These are phyloP conservation scores for Nebria brevicollis DNA, from an alignment of 2,888 invertebrate genomes.

Conservation along the genomic window DNA sequence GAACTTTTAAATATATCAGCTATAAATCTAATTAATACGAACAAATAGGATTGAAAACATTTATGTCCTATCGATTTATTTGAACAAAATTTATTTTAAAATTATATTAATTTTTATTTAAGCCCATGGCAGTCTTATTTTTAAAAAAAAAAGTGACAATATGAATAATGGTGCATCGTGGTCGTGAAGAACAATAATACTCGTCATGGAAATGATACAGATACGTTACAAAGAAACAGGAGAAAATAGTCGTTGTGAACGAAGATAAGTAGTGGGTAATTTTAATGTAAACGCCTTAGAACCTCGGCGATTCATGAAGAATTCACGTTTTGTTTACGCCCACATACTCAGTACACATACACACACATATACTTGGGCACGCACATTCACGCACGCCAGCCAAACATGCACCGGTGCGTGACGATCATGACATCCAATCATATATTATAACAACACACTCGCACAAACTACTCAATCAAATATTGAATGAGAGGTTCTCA, in stretches of 20 bases:
- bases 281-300: conserved; percentile 20
- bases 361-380: background rate
- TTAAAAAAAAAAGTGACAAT: background rate
- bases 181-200: conserved; percentile 1
- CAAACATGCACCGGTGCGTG: conserved; percentile 5
- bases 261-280: conserved; percentile 21
- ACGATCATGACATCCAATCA: conserved; percentile 8
- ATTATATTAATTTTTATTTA: too few relatives aligned
- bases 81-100: too few relatives aligned
- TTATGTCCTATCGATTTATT: too few relatives aligned
- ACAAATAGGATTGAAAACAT: background rate
- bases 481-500: background rate
- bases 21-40: too few relatives aligned
- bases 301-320: conserved; percentile 29
- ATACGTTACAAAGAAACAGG: conserved; percentile 3
- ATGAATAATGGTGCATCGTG: background rate
- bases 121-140: too few relatives aligned
- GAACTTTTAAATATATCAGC: background rate
- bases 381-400: background rate
- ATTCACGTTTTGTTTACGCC: conserved; percentile 26
- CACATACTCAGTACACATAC: conserved; percentile 21
- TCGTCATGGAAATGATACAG: conserved; percentile 14
- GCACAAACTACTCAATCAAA: conserved; percentile 17
- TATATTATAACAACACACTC: conserved; percentile 9
- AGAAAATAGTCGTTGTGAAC: conserved; percentile 18